These are phyloP conservation scores for Lordiphosa stackelbergi DNA, from an alignment of 1,140 invertebrate species.

Conservation along the genomic window DNA sequence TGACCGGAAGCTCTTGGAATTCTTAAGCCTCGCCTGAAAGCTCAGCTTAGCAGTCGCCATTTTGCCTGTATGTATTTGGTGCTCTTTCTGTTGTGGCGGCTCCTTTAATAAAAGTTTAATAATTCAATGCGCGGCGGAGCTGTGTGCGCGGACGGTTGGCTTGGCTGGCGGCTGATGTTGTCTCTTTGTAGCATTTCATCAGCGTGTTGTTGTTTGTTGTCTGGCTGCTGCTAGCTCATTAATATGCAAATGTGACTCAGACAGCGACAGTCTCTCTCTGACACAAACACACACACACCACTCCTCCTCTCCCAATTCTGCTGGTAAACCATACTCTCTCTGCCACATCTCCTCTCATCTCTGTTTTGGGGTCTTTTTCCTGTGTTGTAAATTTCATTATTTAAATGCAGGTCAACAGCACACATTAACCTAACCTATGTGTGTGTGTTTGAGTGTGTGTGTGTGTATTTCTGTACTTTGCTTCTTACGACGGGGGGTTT, in stretches of 20 bases:
- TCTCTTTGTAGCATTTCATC: constrained; percentile 58
- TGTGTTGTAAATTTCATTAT: constrained; percentile 45
- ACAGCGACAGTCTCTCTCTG: constrained; percentile 1
- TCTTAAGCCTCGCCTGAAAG: constrained; percentile 25
- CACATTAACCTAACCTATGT: constrained; percentile 23
- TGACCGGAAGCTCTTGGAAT: constrained; percentile 49
- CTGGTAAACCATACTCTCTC: constrained; percentile 12
- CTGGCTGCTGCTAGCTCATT: constrained; percentile 35
- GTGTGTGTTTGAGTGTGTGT: not conserved
- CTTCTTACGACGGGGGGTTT: not conserved
- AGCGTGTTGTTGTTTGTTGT: constrained; percentile 26
- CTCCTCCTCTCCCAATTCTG: constrained; percentile 15
- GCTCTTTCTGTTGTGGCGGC: constrained; percentile 8
- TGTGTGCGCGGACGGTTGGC: not conserved
- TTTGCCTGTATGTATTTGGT: constrained; percentile 7
- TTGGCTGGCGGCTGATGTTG: constrained; percentile 35
- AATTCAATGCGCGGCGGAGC: constrained; percentile 42
- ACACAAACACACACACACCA: constrained; percentile 1
- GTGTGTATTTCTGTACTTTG: constrained; percentile 30
- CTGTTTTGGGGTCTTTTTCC: constrained; percentile 34
- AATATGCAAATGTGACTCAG: constrained; percentile 65
- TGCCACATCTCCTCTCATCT: constrained; percentile 24
- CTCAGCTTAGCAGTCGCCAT: constrained; percentile 25
- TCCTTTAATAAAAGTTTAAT: constrained; percentile 55
- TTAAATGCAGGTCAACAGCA: constrained; percentile 51